A percentile compares a stretch with the other conserved stretches of the same genome.
These are phyloP conservation scores for Parnassius orleans DNA, from an alignment of 2,888 invertebrate genomes.

Conservation along the genomic window DNA sequence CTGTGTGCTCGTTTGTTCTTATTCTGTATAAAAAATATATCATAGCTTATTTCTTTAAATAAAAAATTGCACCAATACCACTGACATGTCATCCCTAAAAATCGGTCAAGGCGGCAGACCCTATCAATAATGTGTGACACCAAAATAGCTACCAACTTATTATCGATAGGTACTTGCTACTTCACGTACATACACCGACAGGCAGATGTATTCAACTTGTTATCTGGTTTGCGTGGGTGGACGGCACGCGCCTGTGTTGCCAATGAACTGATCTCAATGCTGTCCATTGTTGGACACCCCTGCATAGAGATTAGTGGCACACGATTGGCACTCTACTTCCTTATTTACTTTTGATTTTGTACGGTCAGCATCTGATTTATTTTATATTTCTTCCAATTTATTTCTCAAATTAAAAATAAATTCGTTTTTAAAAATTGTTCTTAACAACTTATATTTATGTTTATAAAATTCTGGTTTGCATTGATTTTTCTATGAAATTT, in stretches of 20 bases:
- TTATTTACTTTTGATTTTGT: conserved; percentile 55
- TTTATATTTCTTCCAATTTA: too few relatives aligned
- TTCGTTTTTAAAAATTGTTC: too few relatives aligned
- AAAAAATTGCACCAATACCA: too few relatives aligned
- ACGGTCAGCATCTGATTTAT: conserved; percentile 34
- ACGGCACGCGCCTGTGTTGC: conserved; percentile 57
- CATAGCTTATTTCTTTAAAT: too few relatives aligned
- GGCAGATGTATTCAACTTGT: conserved; percentile 77
- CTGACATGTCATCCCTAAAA: conserved; percentile 26
- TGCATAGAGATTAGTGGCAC: conserved; percentile 53
- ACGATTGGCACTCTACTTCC: conserved; percentile 62
- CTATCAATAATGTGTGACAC: conserved; percentile 8
- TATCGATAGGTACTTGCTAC: conserved; percentile 43
- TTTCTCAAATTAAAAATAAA: too few relatives aligned
- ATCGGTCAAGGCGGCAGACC: conserved; percentile 28
- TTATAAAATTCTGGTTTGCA: too few relatives aligned
- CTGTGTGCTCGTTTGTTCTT: too few relatives aligned
- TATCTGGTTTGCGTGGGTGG: conserved; percentile 75
- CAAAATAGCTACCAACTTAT: conserved; percentile 27
- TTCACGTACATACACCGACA: conserved; percentile 53
- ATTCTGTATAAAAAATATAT: too few relatives aligned
- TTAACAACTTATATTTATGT: too few relatives aligned
- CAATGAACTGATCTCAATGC: conserved; percentile 71
- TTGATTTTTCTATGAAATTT: too few relatives aligned
- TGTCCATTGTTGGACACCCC: conserved; percentile 67